Evolutionary conservation across 1,140 invertebrate species (phyloP).

Genomic region (Drosophila sturtevanti): DNA sequence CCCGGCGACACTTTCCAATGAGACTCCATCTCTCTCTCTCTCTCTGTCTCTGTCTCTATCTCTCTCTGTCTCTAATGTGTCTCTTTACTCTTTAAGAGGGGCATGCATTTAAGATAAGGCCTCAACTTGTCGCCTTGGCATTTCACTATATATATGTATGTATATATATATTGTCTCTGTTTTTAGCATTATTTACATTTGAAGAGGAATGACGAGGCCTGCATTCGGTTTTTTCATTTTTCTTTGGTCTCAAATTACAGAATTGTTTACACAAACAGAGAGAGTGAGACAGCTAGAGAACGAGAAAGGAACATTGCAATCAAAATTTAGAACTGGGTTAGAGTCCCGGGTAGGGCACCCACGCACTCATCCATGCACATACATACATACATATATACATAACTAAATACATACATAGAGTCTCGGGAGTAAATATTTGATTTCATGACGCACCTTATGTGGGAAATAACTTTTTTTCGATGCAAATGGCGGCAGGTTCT

Average conservation of each 20-base stretch:
- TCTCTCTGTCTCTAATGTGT: background rate
- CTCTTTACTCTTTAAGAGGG: conserved; percentile 32
- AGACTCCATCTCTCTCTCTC: background rate
- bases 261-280: conserved; percentile 43
- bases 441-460: conserved; percentile 67
- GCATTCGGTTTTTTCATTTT: conserved; percentile 6
- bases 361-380: background rate
- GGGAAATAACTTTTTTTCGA: conserved; percentile 29
- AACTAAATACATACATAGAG: background rate
- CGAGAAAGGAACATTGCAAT: conserved; percentile 62
- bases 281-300: background rate
- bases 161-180: conserved; percentile 45
- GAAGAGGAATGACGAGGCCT: conserved; percentile 43
- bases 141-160: background rate
- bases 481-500: conserved; percentile 18
- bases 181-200: conserved; percentile 77
- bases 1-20: conserved; percentile 49
- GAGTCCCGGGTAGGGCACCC: conserved; percentile 47
- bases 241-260: conserved; percentile 39
- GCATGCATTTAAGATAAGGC: conserved; percentile 77
- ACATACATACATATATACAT: too few relatives aligned
- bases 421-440: conserved; percentile 63
- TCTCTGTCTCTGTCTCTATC: background rate
- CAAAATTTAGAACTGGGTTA: conserved; percentile 67
- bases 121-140: conserved; percentile 62